Base-by-base conservation (phyloP, 2,113 vertebrate genomes). In the Ptychochromis oligacanthus region DNA sequence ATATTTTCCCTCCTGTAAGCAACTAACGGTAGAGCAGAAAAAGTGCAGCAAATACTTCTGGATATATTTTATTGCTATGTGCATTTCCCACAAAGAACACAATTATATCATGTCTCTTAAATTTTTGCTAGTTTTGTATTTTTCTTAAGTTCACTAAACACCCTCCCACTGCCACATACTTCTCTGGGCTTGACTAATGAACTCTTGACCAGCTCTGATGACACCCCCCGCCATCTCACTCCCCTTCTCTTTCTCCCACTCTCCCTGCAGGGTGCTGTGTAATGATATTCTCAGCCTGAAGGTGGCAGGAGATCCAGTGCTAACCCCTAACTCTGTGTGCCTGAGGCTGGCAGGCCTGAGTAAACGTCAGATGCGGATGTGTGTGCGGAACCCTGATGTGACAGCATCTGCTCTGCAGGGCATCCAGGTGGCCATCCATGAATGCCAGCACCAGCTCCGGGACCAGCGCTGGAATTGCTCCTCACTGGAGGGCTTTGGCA, bases 401-500 rank as follows among this genome's bases (percentile, higher is more conserved):
- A 98, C 97, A 1, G 97, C 97, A 80, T 97, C 97, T 0, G 97
- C 97, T 31, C 95, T 98, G n/a, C 97, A 98, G 91, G 97, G 97
- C 77, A 96, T 98, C 89, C 97, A 97, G 87, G 96, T 97, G 77
- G 97, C 97, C 5, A 95, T 97, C 78, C 97, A 98, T 10, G 97
- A 98, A 88, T 98, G 97, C 91, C 97, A 97, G 90, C 95, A 97
- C 82, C 97, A 98, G 93, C 94, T 98, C 82, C 95, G 95, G 18
- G 96, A 97, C 91, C 97, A 98, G 91, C 96, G 97, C 82, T 98
- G 97, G 97, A 97, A 98, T 94, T 98, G 97, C 90, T 98, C 97
- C 0, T 95, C 96, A 1, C 92, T 98, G 84, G 96, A 97, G 93
- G 95, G 94, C 62, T 91, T 95, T 4, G 95, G 97, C 90, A 97